Evolutionary conservation across 2,888 invertebrate species (phyloP).

Genomic region (Caenorhabditis virilis): DNA sequence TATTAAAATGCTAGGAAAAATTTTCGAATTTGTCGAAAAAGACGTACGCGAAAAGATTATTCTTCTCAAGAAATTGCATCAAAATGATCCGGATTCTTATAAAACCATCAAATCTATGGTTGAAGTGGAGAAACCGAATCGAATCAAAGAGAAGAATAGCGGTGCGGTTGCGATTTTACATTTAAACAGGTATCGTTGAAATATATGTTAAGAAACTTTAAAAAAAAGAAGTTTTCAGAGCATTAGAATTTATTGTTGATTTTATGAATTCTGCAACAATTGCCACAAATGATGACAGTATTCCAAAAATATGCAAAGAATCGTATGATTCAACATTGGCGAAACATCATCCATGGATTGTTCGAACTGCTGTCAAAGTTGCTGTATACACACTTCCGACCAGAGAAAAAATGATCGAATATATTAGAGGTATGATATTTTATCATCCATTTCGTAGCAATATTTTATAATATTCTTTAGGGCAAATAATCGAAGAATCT

Average conservation of each 20-base stretch:
- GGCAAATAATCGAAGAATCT: slow-evolving; percentile 10
- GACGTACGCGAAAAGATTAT: slow-evolving; percentile 41
- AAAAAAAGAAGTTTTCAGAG: slow-evolving; percentile 14
- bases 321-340: slow-evolving; percentile 46
- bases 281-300: slow-evolving; percentile 24
- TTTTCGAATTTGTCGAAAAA: slow-evolving; percentile 47
- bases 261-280: slow-evolving; percentile 32
- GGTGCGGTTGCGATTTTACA: slow-evolving; percentile 33
- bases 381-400: slow-evolving; percentile 50
- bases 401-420: slow-evolving; percentile 35
- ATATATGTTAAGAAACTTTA: too few relatives aligned
- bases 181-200: slow-evolving; percentile 42
- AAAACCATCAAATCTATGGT: slow-evolving; percentile 20
- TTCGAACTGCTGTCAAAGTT: slow-evolving; percentile 47
- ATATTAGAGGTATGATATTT: slow-evolving; percentile 30
- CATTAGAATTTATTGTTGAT: slow-evolving; percentile 43
- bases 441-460: neutral
- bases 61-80: slow-evolving; percentile 19
- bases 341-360: slow-evolving; percentile 48
- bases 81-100: slow-evolving; percentile 24
- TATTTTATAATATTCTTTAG: neutral
- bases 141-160: slow-evolving; percentile 15
- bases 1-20: slow-evolving; percentile 44
- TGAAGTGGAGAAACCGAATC: slow-evolving; percentile 15
- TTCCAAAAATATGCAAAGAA: slow-evolving; percentile 43